A percentile compares a stretch with the other conserved stretches of the same genome.
Conservation (phyloP, 2,888 invertebrate species). For the Watsonalla cultraria region DNA sequence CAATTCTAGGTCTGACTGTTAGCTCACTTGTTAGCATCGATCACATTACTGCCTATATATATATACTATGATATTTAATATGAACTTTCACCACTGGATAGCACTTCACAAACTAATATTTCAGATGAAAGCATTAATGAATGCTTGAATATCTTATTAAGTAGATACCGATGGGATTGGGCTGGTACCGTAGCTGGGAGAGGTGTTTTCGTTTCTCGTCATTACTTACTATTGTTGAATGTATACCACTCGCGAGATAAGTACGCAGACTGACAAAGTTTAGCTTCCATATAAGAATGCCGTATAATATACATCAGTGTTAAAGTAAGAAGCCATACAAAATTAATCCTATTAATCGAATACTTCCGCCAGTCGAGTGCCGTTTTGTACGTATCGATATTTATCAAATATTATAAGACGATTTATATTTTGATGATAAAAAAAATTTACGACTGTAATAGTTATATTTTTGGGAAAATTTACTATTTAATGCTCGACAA, state of each 20-base stretch:
- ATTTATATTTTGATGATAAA: no score
- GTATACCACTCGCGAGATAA: constrained; percentile 11
- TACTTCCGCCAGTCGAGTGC: constrained; percentile 23
- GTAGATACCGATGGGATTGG: constrained; percentile 42
- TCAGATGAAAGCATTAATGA: neutral
- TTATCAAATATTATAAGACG: neutral
- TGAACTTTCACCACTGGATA: no score
- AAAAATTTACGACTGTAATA: no score
- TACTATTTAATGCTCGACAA: no score
- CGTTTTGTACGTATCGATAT: constrained; percentile 6
- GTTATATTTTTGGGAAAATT: no score
- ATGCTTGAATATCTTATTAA: constrained; percentile 3
- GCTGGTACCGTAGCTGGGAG: constrained; percentile 38
- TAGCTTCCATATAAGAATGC: constrained; percentile 23
- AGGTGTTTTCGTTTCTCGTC: constrained; percentile 39
- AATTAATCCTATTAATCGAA: constrained; percentile 71
- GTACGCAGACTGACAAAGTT: neutral
- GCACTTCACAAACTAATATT: neutral
- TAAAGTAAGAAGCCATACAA: constrained; percentile 60
- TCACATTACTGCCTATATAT: no score
- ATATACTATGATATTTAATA: no score
- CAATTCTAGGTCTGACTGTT: no score
- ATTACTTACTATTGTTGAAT: constrained; percentile 26
- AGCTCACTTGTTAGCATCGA: no score
- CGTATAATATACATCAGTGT: constrained; percentile 15